phyloP scores from a whole-genome alignment of 23 tunicate genomes.

The Clavelina lepadiformis region DNA sequence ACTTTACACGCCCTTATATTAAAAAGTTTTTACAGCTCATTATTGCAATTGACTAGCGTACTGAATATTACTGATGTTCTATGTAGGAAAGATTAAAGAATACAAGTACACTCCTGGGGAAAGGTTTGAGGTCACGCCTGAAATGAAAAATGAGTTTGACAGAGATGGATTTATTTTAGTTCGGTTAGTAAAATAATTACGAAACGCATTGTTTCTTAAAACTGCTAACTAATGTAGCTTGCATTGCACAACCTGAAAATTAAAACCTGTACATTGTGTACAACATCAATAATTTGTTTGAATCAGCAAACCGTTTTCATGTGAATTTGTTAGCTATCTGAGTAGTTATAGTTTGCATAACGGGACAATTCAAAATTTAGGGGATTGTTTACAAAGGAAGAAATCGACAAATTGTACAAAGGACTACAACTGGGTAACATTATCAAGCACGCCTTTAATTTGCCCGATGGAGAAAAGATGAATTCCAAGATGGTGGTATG shows the following conservation, averaged over 20 bases:
- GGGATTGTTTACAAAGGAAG: conserved; percentile 37
- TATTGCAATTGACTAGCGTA: no score
- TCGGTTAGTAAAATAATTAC: conserved; percentile 15
- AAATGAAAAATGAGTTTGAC: conserved; percentile 45
- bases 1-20: no score
- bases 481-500: conserved; percentile 48
- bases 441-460: conserved; percentile 52
- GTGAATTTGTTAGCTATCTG: no score
- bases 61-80: background rate
- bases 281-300: background rate
- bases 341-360: background rate
- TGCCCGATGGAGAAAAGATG: conserved; percentile 30
- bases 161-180: conserved; percentile 56
- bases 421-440: conserved; percentile 48
- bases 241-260: no score
- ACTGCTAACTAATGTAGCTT: background rate
- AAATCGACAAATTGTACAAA: conserved; percentile 46
- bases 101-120: conserved; percentile 32
- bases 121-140: conserved; percentile 30
- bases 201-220: conserved; percentile 1
- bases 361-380: conserved; percentile 6
- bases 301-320: no score
- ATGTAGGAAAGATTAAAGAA: conserved; percentile 23
- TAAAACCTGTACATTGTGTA: no score
- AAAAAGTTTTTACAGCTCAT: no score